Percentiles rank a stretch among this genome's conserved stretches.
phyloP scores from a whole-genome alignment of 2,113 vertebrate genomes.

The Eolophus roseicapilla region DNA sequence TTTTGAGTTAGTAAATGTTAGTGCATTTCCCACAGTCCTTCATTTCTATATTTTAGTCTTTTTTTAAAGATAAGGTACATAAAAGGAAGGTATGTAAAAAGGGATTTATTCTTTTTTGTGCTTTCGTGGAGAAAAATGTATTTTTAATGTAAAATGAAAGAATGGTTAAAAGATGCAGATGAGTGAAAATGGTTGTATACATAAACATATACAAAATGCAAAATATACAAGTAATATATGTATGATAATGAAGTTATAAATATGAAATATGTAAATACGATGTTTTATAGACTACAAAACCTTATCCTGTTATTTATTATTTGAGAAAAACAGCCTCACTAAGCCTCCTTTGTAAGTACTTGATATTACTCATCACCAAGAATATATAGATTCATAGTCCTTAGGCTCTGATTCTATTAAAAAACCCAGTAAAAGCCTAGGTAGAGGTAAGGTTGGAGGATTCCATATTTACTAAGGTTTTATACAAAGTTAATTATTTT shows the following conservation, averaged over 20 bases:
- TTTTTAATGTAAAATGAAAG: neutral
- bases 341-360: neutral
- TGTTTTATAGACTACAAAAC: neutral
- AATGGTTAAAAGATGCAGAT: neutral
- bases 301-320: neutral
- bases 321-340: neutral
- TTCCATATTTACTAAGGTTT: neutral
- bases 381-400: neutral
- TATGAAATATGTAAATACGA: neutral
- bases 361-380: neutral
- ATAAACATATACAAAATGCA: neutral
- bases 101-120: accelerated
- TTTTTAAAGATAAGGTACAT: neutral
- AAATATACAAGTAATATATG: neutral
- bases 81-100: neutral
- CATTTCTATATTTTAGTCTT: neutral
- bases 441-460: neutral
- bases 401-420: neutral
- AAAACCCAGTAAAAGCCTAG: accelerated
- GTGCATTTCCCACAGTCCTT: neutral
- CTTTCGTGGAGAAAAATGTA: neutral
- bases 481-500: neutral
- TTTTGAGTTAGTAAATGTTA: neutral
- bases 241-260: neutral
- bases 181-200: neutral